These are phyloP conservation scores for Turdus rufiventris DNA, from an alignment of 2,113 vertebrate genomes.

Conservation along the genomic window DNA sequence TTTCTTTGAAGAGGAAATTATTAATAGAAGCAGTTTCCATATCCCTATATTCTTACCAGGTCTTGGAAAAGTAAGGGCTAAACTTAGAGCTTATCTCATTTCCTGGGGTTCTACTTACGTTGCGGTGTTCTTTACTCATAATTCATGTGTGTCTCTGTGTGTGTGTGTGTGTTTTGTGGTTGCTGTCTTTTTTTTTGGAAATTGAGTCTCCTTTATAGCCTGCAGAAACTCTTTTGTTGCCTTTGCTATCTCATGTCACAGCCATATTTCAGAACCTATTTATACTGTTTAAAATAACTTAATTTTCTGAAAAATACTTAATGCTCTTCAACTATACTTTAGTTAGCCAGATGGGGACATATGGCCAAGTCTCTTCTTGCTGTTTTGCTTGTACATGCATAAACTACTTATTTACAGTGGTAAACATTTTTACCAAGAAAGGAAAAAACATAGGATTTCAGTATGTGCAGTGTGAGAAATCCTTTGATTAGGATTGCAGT, in stretches of 20 bases:
- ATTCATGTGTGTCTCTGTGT: not conserved
- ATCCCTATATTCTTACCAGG: not conserved
- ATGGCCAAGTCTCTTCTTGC: not conserved
- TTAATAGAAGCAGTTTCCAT: constrained; percentile 22
- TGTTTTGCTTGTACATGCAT: not conserved
- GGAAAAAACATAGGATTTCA: not conserved
- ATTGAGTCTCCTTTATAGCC: not conserved
- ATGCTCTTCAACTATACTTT: not conserved
- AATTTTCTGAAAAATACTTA: not conserved
- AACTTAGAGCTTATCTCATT: constrained; percentile 24
- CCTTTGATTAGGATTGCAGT: not conserved
- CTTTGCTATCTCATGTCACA: not conserved
- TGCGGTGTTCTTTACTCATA: not conserved
- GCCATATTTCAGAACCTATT: not conserved
- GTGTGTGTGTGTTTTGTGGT: not conserved
- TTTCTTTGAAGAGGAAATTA: constrained; percentile 10
- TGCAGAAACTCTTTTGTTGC: not conserved
- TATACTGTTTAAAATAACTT: not conserved
- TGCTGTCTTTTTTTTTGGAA: not conserved
- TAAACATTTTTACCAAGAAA: not conserved
- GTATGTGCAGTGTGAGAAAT: not conserved
- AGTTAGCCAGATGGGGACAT: not conserved
- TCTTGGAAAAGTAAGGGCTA: not conserved
- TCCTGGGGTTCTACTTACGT: constrained; percentile 7
- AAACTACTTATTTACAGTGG: not conserved